These are phyloP conservation scores for Lagopus leucura DNA, from an alignment of 2,113 vertebrate species.

Conservation along the genomic window DNA sequence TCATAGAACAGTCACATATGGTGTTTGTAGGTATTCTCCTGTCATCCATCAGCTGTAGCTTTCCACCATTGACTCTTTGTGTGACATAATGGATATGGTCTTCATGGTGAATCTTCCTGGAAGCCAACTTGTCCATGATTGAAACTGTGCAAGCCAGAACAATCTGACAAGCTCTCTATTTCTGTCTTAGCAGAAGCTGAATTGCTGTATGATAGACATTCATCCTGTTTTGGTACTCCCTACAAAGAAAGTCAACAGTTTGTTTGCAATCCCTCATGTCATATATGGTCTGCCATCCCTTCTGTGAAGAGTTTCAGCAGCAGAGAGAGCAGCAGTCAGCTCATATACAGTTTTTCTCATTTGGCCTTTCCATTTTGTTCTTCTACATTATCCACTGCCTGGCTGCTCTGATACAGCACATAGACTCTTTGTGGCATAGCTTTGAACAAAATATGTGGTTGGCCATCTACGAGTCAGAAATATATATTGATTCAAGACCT, in stretches of 20 bases:
- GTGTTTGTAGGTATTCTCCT: not conserved
- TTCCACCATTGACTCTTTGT: not conserved
- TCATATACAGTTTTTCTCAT: not conserved
- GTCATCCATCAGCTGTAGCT: not conserved
- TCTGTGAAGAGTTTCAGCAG: not conserved
- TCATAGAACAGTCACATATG: not conserved
- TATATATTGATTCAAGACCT: not conserved
- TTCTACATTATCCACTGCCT: not conserved
- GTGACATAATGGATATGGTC: not conserved
- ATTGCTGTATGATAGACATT: not conserved
- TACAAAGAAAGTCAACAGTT: not conserved
- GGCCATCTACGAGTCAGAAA: not conserved
- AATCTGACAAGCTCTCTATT: not conserved
- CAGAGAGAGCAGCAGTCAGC: not conserved
- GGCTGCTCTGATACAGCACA: not conserved
- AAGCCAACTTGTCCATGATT: not conserved
- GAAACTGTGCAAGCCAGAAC: not conserved
- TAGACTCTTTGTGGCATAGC: not conserved
- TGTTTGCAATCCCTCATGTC: not conserved
- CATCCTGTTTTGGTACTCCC: not conserved
- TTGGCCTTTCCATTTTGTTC: not conserved
- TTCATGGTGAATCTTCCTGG: constrained; percentile 17
- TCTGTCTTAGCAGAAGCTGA: constrained; percentile 8
- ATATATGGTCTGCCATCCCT: not conserved
- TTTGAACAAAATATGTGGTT: not conserved